Percentiles rank a stretch among this genome's conserved stretches.
Conservation (phyloP, 2,888 invertebrate species). For the Candidula unifasciata region DNA sequence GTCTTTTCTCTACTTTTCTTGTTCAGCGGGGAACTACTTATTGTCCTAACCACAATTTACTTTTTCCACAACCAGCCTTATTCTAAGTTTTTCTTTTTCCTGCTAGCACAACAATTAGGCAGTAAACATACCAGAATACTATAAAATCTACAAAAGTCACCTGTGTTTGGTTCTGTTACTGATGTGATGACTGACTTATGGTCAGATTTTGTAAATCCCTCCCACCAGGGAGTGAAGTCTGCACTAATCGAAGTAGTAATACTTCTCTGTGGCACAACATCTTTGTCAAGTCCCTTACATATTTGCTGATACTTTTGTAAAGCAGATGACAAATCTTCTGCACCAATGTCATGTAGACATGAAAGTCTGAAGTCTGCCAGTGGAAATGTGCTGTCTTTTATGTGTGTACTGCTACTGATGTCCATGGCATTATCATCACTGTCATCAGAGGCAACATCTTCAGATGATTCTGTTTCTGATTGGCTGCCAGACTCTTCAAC, state of each 20-base stretch:
- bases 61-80: too few relatives aligned
- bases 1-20: too few relatives aligned
- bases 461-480: slow-evolving; percentile 10
- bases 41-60: too few relatives aligned
- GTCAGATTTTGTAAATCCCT: slow-evolving; percentile 4
- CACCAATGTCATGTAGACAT: slow-evolving; percentile 18
- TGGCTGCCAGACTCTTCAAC: not conserved
- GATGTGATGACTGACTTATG: not conserved
- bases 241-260: not conserved
- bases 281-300: not conserved
- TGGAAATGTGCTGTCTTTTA: not conserved
- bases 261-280: not conserved
- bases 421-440: not conserved
- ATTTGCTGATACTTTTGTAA: slow-evolving; percentile 8
- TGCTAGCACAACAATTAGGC: too few relatives aligned
- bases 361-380: not conserved
- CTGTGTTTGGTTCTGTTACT: not conserved
- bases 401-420: not conserved
- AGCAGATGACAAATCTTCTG: not conserved
- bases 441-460: not conserved
- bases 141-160: not conserved
- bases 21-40: too few relatives aligned
- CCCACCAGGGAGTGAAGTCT: slow-evolving; percentile 38
- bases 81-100: too few relatives aligned
- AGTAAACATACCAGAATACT: not conserved